A percentile compares a stretch with the other conserved stretches of the same genome.
phyloP scores from a whole-genome alignment of 2,888 invertebrate species.

The Thecophora atra region DNA sequence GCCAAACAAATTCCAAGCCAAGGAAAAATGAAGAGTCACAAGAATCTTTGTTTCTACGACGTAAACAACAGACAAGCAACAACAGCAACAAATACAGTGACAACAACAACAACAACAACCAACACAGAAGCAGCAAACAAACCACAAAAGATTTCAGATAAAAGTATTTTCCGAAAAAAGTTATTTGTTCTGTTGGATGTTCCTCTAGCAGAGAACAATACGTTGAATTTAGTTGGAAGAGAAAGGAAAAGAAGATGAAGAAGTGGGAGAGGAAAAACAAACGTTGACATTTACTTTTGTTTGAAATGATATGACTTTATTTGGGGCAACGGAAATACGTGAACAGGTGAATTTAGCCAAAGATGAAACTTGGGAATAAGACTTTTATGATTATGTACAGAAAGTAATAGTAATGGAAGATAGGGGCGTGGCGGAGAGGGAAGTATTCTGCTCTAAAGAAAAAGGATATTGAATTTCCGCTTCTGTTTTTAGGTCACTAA shows the following conservation, averaged over 20 bases:
- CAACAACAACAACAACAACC: neutral
- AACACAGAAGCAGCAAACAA: neutral
- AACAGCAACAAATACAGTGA: too few species aligned
- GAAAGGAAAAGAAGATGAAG: neutral
- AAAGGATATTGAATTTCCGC: too few species aligned
- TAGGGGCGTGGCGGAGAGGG: neutral
- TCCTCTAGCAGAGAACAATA: neutral
- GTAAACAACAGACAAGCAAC: too few species aligned
- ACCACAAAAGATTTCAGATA: neutral
- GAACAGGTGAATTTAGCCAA: neutral
- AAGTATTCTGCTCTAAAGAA: too few species aligned
- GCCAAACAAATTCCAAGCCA: too few species aligned
- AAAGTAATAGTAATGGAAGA: neutral
- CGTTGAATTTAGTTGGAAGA: neutral
- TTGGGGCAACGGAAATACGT: slow-evolving; percentile 50
- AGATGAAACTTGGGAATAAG: neutral
- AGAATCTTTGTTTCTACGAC: too few species aligned
- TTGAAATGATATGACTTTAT: neutral
- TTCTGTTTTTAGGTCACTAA: too few species aligned
- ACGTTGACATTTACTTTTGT: slow-evolving; percentile 43
- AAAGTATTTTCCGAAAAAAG: neutral
- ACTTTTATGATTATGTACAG: neutral
- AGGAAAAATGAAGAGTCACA: too few species aligned
- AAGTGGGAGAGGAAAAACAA: slow-evolving; percentile 44
- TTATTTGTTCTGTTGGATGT: neutral